Conservation (phyloP, 2,797 vertebrate genomes). For the Uromys caudimaculatus region DNA sequence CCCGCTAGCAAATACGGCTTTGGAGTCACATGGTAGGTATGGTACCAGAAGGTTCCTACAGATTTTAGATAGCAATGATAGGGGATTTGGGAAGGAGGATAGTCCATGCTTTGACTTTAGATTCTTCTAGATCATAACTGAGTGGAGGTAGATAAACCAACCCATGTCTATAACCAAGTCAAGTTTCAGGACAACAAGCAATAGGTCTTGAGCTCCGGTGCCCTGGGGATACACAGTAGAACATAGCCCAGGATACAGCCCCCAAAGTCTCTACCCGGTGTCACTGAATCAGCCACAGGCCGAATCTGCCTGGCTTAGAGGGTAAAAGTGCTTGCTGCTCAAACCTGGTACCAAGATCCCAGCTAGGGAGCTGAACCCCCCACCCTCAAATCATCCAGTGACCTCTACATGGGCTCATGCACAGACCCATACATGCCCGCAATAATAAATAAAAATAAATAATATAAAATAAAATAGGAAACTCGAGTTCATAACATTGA, state of each 20-base stretch:
- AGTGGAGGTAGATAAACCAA: background rate
- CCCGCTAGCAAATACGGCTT: background rate
- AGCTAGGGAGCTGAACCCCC: background rate
- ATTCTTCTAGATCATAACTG: background rate
- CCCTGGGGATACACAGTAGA: accelerated
- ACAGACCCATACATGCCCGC: accelerated
- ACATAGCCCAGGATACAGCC: too few species aligned
- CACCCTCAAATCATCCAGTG: background rate
- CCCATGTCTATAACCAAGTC: background rate
- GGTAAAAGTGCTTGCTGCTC: background rate
- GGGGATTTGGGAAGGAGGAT: background rate
- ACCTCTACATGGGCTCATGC: background rate
- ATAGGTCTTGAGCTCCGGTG: background rate
- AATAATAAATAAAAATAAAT: background rate
- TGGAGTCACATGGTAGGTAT: background rate
- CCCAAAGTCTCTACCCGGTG: accelerated
- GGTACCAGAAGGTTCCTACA: background rate
- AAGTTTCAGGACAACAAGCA: background rate
- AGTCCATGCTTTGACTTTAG: background rate
- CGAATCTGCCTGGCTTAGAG: background rate
- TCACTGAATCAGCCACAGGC: too few species aligned
- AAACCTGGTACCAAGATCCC: background rate
- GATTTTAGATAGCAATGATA: background rate
- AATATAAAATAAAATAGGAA: background rate
- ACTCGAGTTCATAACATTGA: background rate